Evolutionary conservation across 2,797 vertebrate species (phyloP).

Genomic region (Neomorphus geoffroyi): DNA sequence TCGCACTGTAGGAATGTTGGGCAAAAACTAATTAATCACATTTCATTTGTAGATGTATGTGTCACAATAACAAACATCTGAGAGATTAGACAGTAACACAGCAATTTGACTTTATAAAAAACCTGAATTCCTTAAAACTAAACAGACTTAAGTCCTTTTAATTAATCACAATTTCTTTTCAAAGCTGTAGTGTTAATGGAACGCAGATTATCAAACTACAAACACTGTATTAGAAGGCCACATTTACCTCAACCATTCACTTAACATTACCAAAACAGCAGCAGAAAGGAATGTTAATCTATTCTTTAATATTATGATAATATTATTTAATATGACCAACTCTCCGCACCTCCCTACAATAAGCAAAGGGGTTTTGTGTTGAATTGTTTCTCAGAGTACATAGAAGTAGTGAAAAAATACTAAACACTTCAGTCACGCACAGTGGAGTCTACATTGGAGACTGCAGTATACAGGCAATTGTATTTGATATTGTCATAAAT

Average conservation of each 20-base stretch:
- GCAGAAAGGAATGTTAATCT: neutral
- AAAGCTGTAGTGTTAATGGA: neutral
- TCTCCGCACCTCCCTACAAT: neutral
- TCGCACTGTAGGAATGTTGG: neutral
- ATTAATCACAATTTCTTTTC: neutral
- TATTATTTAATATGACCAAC: neutral
- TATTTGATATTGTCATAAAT: neutral
- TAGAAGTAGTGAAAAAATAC: neutral
- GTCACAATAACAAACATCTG: slow-evolving; percentile 9
- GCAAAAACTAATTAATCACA: neutral
- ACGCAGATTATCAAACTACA: neutral
- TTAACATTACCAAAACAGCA: neutral
- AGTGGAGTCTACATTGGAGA: neutral
- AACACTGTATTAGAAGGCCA: neutral
- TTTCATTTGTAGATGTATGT: neutral
- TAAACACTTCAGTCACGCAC: neutral
- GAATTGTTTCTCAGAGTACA: neutral
- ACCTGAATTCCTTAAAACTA: neutral
- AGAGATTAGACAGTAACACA: neutral
- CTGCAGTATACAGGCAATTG: neutral
- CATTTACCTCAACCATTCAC: neutral
- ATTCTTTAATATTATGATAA: neutral
- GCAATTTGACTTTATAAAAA: neutral
- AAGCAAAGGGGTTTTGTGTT: neutral
- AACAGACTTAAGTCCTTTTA: neutral